A percentile compares a stretch with the other conserved stretches of the same genome.
phyloP scores from a whole-genome alignment of 2,888 invertebrate species.

The Junonia oenone region DNA sequence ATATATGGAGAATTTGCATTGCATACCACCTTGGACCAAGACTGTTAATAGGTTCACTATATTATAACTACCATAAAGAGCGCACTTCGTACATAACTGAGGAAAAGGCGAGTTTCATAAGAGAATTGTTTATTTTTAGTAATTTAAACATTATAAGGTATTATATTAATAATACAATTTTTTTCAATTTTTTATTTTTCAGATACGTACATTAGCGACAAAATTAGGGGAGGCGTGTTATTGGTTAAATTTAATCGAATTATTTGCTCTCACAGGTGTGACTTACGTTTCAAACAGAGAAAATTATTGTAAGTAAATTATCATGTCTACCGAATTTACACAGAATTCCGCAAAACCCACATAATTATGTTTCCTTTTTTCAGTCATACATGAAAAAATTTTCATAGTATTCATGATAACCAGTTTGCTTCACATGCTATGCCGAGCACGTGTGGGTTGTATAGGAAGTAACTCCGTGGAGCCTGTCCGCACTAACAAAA shows the following conservation, averaged over 20 bases:
- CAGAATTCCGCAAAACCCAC: not conserved
- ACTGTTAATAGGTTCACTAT: conserved; percentile 91
- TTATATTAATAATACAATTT: not conserved
- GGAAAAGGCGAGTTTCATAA: conserved; percentile 56
- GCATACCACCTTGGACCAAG: conserved; percentile 95
- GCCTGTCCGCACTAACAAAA: conserved; percentile 84
- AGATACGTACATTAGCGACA: conserved; percentile 74
- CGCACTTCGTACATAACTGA: conserved; percentile 81
- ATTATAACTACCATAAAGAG: conserved; percentile 89
- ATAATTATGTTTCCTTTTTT: conserved; percentile 40
- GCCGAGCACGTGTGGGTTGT: conserved; percentile 67
- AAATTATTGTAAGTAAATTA: conserved; percentile 90
- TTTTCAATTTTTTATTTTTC: conserved; percentile 37
- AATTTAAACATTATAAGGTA: not conserved
- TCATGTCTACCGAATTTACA: too few relatives aligned
- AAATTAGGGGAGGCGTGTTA: conserved; percentile 86
- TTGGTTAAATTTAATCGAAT: conserved; percentile 91
- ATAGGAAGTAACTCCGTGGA: conserved; percentile 63
- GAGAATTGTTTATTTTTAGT: not conserved
- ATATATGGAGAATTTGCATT: conserved; percentile 94
- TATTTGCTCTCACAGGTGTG: conserved; percentile 92
- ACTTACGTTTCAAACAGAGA: conserved; percentile 96
- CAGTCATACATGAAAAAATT: conserved; percentile 93
- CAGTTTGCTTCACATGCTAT: conserved; percentile 89
- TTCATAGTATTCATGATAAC: conserved; percentile 94